Percentiles rank a stretch among this genome's conserved stretches.
Evolutionary conservation across 1,140 invertebrate genomes (phyloP).

Genomic region (Lamellibrachia luymesi): DNA sequence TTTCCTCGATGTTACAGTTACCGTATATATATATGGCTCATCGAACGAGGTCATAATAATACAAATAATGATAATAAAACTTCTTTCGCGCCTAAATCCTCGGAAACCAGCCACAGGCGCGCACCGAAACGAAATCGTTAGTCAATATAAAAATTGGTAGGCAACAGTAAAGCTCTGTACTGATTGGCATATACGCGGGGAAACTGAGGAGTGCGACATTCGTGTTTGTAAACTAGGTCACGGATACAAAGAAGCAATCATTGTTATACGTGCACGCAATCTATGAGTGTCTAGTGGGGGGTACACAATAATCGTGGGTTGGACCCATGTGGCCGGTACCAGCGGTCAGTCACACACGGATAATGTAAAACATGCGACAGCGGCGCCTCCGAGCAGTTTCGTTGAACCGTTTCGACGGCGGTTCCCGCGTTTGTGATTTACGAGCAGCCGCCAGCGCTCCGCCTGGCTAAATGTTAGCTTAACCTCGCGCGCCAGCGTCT

Average conservation of each 20-base stretch:
- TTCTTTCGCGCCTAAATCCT: no score
- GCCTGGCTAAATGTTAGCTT: slow-evolving; percentile 4
- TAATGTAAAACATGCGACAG: neutral
- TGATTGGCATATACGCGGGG: no score
- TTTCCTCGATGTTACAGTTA: no score
- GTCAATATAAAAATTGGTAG: no score
- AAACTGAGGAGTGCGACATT: no score
- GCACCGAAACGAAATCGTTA: no score
- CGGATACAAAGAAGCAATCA: neutral
- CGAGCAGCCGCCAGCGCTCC: neutral
- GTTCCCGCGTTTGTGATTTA: neutral
- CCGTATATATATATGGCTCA: no score
- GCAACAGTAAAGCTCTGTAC: no score
- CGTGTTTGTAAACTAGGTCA: no score
- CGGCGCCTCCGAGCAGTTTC: neutral
- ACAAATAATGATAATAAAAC: no score
- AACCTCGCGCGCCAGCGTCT: neutral
- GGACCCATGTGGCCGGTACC: neutral
- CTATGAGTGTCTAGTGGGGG: neutral
- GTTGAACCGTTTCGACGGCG: neutral
- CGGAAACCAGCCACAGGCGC: no score
- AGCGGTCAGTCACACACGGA: neutral
- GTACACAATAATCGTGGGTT: neutral
- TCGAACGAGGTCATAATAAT: no score
- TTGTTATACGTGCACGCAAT: neutral